These are phyloP conservation scores for Trichacis sp. DNA, from an alignment of 2,888 invertebrate genomes.

Conservation along the genomic window DNA sequence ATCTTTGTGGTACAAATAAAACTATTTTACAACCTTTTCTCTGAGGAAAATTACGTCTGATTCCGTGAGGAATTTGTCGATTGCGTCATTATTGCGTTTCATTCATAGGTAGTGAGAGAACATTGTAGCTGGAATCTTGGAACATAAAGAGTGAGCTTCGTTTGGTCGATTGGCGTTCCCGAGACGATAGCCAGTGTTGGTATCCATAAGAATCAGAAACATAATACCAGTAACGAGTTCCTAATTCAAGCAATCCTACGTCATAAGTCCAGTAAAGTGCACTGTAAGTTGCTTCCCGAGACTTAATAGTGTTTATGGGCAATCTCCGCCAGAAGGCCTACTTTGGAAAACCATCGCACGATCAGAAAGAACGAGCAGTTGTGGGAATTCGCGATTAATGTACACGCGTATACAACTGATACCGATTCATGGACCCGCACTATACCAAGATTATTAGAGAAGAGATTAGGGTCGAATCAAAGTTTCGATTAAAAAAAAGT, in stretches of 20 bases:
- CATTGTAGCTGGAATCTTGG: too few species aligned
- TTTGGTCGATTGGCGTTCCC: conserved; percentile 15
- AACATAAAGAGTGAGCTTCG: neutral
- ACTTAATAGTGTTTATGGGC: conserved; percentile 65
- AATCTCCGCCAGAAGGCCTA: conserved; percentile 48
- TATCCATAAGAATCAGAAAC: conserved; percentile 45
- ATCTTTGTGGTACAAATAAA: too few species aligned
- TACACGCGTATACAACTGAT: conserved; percentile 17
- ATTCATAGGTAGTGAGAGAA: too few species aligned
- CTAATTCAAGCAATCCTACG: conserved; percentile 60
- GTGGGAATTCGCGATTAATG: conserved; percentile 53
- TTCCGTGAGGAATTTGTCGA: too few species aligned
- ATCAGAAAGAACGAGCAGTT: conserved; percentile 20
- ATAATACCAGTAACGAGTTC: conserved; percentile 64
- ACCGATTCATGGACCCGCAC: too few species aligned
- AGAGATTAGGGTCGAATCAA: neutral
- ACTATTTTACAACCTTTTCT: too few species aligned
- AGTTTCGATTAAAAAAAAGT: neutral
- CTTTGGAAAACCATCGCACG: conserved; percentile 49
- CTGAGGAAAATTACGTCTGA: too few species aligned
- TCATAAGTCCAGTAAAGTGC: conserved; percentile 64
- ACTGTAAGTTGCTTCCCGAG: conserved; percentile 59
- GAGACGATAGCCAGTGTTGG: neutral
- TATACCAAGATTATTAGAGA: neutral
- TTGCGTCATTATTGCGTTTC: too few species aligned